These are phyloP conservation scores for Pycnonotus jocosus DNA, from an alignment of 2,113 vertebrate species.

Conservation along the genomic window DNA sequence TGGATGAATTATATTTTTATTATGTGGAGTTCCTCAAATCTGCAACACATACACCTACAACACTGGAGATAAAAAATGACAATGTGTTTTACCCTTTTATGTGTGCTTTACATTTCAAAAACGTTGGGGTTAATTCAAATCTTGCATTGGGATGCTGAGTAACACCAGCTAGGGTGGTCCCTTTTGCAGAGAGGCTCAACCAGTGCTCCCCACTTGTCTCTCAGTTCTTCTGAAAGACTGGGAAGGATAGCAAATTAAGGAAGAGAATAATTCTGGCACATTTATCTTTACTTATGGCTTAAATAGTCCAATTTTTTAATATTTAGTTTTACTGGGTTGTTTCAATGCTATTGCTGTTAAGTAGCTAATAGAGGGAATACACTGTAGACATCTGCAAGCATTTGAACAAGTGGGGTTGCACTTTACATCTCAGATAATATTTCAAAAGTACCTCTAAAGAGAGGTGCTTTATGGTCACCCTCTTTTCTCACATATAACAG, in stretches of 20 bases:
- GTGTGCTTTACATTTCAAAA: not conserved
- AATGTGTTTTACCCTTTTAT: not conserved
- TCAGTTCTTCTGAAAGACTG: not conserved
- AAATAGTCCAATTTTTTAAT: not conserved
- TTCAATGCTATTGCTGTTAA: not conserved
- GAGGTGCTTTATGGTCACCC: not conserved
- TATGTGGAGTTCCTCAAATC: not conserved
- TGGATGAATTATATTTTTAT: not conserved
- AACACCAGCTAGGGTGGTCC: not conserved
- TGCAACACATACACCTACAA: not conserved
- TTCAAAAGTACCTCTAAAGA: not conserved
- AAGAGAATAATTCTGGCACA: not conserved
- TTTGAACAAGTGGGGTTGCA: not conserved
- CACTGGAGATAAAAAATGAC: not conserved
- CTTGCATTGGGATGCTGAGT: not conserved
- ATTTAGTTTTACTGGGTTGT: not conserved
- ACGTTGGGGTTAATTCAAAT: not conserved
- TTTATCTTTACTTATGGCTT: not conserved
- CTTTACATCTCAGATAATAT: not conserved
- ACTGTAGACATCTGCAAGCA: not conserved
- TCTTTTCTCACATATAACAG: not conserved
- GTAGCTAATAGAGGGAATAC: not conserved
- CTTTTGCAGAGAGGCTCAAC: not conserved
- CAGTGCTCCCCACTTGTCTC: not conserved
- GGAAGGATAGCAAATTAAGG: not conserved